Evolutionary conservation across 2,888 invertebrate species (phyloP), one percentile per base, ranked within the genome.

Genomic region (Drosophila monieri): DNA sequence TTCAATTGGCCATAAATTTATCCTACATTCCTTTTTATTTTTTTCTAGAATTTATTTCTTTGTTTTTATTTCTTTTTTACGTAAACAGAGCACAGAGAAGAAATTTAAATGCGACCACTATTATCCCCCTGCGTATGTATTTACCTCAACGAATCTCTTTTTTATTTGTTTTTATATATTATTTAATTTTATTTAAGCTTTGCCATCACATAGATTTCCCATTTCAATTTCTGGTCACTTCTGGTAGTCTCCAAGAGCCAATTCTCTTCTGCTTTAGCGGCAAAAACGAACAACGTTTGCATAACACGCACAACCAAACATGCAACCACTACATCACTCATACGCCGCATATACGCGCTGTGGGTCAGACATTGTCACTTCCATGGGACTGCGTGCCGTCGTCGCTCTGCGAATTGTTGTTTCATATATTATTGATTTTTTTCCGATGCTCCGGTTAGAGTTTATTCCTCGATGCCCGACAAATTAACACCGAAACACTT

Each of bases 301-400:
- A 84, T 86, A 84, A 84, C 87, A 85, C 85, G 79, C 81, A 80
- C 85, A 78, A 58, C 56, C 51, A 52, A 62, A 67, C 70, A 59
- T 69, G 55, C 39, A 23, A 68, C 48, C 37, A 27, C 43, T 43
- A 47, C 35, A 47, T 46, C 23, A n/a, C 25, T 39, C 41, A 56
- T 57, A 35, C 52, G 51, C 44, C 32, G 43, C 9, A 6, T 43
- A 43, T 43, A 48, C 30, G 43, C 57, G 46, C 37, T 52, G 39
- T 39, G 47, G 39, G 8, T 56, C 51, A 14, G 48, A 60, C 44
- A 66, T 32, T 32, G 57, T 54, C 56, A 54, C 59, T 15, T 32
- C 15, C 27, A 8, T 15, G 9, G 30, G 46, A 58, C 41, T 47
- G 35, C 9, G 15, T 15, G 49, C 23, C 23, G 15, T 9, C 9